Conservation (phyloP, 2,888 invertebrate genomes). For the Tachystola acroxantha region DNA sequence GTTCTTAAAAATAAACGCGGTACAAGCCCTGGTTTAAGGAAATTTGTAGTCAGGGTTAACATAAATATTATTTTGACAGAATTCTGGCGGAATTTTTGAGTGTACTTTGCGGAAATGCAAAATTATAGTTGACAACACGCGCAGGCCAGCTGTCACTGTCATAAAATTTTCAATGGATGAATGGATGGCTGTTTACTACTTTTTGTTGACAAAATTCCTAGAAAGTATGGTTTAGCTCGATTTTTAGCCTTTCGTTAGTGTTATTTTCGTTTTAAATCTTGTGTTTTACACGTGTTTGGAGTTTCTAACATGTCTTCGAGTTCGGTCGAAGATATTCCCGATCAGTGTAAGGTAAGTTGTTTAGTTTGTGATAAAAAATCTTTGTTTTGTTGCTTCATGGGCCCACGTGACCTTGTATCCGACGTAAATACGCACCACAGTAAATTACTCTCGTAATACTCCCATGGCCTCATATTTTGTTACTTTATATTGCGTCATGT, state of each 20-base stretch:
- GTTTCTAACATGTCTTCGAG: slow-evolving; percentile 56
- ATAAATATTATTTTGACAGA: no score
- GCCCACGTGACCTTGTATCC: slow-evolving; percentile 31
- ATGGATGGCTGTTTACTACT: slow-evolving; percentile 17
- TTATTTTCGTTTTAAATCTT: slow-evolving; percentile 3
- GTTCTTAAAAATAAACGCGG: no score
- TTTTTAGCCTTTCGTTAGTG: slow-evolving; percentile 5
- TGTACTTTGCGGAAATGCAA: no score
- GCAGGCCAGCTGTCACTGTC: no score
- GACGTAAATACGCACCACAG: slow-evolving; percentile 1
- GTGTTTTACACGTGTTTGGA: slow-evolving; percentile 9
- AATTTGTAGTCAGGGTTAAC: no score
- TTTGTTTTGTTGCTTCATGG: slow-evolving; percentile 22
- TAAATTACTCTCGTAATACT: slow-evolving; percentile 10
- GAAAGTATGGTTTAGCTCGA: slow-evolving; percentile 35
- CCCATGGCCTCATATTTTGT: slow-evolving; percentile 8
- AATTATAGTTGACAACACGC: no score
- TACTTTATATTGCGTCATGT: slow-evolving; percentile 1
- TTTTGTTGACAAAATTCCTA: slow-evolving; percentile 29
- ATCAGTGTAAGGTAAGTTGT: slow-evolving; percentile 62
- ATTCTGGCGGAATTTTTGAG: no score
- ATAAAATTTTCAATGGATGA: background rate
- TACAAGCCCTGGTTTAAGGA: no score
- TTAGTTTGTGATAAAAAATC: no score
- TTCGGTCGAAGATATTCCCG: slow-evolving; percentile 64